Conservation (phyloP, 2,797 vertebrate species). For the Tauraco hartlaubi region DNA sequence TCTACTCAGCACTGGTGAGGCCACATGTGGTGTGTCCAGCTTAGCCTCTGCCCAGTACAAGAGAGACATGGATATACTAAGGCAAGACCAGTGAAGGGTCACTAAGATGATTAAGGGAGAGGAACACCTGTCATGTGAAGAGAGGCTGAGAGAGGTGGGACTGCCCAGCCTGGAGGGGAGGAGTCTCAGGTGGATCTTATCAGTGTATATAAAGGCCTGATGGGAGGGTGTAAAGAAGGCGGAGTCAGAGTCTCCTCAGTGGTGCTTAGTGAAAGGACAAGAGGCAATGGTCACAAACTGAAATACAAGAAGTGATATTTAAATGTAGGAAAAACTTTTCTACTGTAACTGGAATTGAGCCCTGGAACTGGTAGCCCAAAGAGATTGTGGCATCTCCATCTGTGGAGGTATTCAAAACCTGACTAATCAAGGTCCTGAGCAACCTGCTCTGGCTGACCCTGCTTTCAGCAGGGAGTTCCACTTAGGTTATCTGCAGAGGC, state of each 20-base stretch:
- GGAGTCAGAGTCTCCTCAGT: accelerated
- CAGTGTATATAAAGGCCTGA: background rate
- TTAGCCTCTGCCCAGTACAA: background rate
- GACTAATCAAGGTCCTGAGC: background rate
- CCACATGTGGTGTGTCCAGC: background rate
- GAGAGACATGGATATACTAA: background rate
- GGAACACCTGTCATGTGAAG: background rate
- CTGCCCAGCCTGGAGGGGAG: background rate
- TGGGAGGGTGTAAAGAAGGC: background rate
- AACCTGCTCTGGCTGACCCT: background rate
- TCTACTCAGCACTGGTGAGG: background rate
- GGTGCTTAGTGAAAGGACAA: background rate
- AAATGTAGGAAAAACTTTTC: background rate
- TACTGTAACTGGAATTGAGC: background rate
- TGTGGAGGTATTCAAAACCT: background rate
- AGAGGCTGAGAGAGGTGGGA: background rate
- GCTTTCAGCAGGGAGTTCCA: background rate
- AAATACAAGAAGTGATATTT: background rate
- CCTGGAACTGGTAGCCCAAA: background rate
- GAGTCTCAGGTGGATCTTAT: background rate
- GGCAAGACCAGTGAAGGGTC: background rate
- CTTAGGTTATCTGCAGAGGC: background rate
- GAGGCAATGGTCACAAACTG: background rate
- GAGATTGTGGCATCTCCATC: background rate
- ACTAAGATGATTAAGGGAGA: background rate